Base-by-base conservation (phyloP, 2,888 invertebrate genomes). In the Cerceris ruficornis region DNA sequence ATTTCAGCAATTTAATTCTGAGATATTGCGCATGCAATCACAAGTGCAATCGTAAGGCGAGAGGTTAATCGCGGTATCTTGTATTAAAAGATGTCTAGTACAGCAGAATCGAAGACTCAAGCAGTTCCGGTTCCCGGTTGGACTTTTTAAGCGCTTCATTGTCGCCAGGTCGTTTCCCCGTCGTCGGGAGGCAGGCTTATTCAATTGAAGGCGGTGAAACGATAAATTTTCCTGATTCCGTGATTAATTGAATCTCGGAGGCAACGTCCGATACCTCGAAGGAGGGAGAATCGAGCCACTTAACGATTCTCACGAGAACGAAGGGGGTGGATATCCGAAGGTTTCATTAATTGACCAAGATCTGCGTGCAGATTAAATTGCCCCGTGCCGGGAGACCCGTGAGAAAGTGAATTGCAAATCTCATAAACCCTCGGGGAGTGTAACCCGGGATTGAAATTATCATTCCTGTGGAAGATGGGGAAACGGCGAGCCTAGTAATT, bases 281-380 rank as follows among this genome's bases (percentile, higher is more conserved):
- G 43, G 46, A 50, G 60, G 42, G 13, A 57, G 58, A n/a, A 52
- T 2, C 17, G 52, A 43, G 68, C 68, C 70, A 69, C 75, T 84
- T 81, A 81, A 78, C 78, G 81, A 77, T 73, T 54, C 74, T 57
- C 70, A 52, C 64, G 64, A 62, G 68, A 52, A 69, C 77, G 28
- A 41, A n/a, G 60, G 52, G 66, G 60, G 17, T 75, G 72, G 75
- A 75, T 83, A 81, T 81, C 71, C 81, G 75, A 66, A 78, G 80
- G 75, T 84, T 82, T 84, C 84, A 82, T 84, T 84, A 84, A 84
- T 84, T 84, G 82, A 84, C 82, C 85, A 65, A 84, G 84, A 84
- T 84, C 80, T 59, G 85, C 84, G 75, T 71, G 75, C 69, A 68
- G 84, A 84, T 84, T 80, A 84, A 84, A 84, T 84, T 77, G 79